Evolutionary conservation across 2,113 vertebrate species (phyloP).

Genomic region (Rafetus swinhoei): DNA sequence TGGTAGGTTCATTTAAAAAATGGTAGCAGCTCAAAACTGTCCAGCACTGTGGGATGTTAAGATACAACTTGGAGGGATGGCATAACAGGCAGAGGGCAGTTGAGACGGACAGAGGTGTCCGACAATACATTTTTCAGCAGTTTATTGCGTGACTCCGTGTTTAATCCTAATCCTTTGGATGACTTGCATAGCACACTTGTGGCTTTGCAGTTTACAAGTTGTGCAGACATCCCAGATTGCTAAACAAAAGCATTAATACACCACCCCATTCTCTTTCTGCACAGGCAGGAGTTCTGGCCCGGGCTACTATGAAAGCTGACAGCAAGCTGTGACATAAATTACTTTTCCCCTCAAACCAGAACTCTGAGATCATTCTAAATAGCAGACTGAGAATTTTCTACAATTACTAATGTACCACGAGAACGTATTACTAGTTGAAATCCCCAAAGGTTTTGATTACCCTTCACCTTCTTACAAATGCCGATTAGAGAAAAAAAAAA

Average conservation of each 20-base stretch:
- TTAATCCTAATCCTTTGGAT: fast-evolving
- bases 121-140: background rate
- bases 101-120: background rate
- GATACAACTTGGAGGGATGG: background rate
- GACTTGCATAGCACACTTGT: fast-evolving
- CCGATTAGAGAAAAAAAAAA: background rate
- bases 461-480: background rate
- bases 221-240: fast-evolving
- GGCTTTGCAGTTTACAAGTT: fast-evolving
- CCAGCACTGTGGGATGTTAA: no score
- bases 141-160: fast-evolving
- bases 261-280: fast-evolving
- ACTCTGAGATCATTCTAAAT: background rate
- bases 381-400: background rate
- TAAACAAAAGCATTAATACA: background rate
- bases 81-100: background rate
- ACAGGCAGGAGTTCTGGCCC: background rate
- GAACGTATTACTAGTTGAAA: background rate
- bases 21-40: fast-evolving
- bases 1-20: background rate
- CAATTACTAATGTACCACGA: background rate
- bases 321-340: background rate
- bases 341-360: background rate
- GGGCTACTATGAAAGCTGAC: background rate
- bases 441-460: constrained; percentile 21